These are phyloP conservation scores for Plestiodon gilberti DNA, from an alignment of 2,113 vertebrate genomes.

Conservation along the genomic window DNA sequence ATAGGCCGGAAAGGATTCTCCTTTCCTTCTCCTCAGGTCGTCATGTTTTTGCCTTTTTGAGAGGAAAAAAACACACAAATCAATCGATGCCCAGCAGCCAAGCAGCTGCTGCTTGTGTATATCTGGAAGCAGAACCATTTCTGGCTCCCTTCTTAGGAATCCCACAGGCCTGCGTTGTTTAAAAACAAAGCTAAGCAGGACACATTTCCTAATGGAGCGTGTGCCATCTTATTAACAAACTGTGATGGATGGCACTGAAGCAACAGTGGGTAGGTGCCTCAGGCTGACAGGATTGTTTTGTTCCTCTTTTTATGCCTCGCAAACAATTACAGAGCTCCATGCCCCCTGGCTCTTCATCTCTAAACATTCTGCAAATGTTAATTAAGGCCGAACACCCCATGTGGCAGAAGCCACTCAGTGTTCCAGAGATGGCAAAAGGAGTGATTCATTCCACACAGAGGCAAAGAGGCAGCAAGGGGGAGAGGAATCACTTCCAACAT, in stretches of 20 bases:
- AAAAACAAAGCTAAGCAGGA: not conserved
- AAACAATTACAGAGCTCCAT: not conserved
- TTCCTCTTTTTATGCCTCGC: not conserved
- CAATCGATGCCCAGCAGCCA: conserved; percentile 3
- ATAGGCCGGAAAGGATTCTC: conserved; percentile 36
- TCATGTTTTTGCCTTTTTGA: conserved; percentile 18
- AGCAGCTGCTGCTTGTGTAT: not conserved
- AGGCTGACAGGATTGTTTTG: not conserved
- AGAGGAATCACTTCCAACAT: not conserved
- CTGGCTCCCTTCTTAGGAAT: conserved; percentile 13
- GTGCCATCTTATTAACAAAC: not conserved
- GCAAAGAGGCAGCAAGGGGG: not conserved
- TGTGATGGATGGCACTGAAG: not conserved
- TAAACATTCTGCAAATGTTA: conserved; percentile 12
- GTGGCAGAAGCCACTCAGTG: not conserved
- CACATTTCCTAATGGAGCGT: not conserved
- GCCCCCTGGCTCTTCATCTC: not conserved
- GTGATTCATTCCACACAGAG: not conserved
- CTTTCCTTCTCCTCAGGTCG: conserved; percentile 31
- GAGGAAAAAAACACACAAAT: conserved; percentile 20
- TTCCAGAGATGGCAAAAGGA: not conserved
- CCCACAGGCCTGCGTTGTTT: not conserved
- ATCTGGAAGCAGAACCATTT: conserved; percentile 19
- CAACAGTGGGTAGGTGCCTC: not conserved
- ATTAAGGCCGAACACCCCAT: not conserved